phyloP scores from a whole-genome alignment of 2,113 vertebrate genomes.

The Heloderma charlesbogerti region DNA sequence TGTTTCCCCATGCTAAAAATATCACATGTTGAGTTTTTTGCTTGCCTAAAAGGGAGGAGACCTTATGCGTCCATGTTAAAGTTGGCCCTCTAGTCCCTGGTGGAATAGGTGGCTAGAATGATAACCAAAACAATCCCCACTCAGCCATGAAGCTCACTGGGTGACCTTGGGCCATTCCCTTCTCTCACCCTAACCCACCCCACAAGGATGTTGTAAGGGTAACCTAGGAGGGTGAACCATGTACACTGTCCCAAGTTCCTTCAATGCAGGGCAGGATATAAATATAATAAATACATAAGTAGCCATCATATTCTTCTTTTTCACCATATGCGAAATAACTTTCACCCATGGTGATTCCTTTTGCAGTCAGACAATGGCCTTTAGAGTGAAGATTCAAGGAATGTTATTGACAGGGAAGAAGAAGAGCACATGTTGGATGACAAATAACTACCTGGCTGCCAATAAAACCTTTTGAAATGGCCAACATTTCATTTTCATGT shows the following conservation, averaged over 20 bases:
- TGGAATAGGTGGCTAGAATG: background rate
- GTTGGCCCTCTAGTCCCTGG: rapidly evolving
- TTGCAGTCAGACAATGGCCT: background rate
- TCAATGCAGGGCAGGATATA: background rate
- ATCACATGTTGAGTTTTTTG: background rate
- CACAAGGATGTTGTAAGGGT: background rate
- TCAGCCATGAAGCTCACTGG: background rate
- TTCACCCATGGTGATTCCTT: rapidly evolving
- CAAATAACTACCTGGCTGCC: slow-evolving; percentile 8
- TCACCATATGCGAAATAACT: background rate
- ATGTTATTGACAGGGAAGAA: background rate
- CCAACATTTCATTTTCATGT: slow-evolving; percentile 30
- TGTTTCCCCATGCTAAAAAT: background rate
- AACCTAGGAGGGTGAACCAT: background rate
- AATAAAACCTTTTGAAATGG: slow-evolving; percentile 29
- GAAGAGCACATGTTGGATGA: background rate
- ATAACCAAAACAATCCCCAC: background rate
- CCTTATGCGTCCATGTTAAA: rapidly evolving
- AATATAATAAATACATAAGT: background rate
- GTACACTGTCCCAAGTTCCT: background rate
- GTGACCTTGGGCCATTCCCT: background rate
- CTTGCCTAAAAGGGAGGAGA: background rate
- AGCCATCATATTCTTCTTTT: background rate
- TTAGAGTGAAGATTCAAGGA: background rate
- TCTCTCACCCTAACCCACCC: background rate